Evolutionary conservation across 2,797 vertebrate species (phyloP), one percentile per base, ranked within the genome.

Genomic region (Phoeniculus purpureus): DNA sequence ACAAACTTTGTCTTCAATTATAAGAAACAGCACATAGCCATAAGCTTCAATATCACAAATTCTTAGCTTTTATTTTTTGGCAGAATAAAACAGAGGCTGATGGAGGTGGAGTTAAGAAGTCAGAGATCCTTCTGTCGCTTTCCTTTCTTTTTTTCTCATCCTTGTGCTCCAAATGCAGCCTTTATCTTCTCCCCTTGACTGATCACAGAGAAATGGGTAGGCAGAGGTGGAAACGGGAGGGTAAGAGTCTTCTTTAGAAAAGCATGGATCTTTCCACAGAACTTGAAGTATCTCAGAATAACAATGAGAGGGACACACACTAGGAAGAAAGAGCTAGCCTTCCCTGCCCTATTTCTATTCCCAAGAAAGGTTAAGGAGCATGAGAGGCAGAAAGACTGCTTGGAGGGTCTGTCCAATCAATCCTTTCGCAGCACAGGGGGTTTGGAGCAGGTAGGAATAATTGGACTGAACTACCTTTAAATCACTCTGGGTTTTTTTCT

Each of bases 101-200:
- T 58, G 23, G 17, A 12, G 2, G 6, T 60, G 5, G 5, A 17
- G 8, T 1, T 7, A 96, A 94, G 5, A 12, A 43, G 23, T 82
- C 77, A 50, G 25, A 65, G n/a, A 85, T 85, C 71, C 26, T 60
- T 23, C 40, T 73, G 25, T 9, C 72, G 25, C 54, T 66, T 89
- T 87, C 81, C 54, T 55, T 67, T 58, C 18, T 51, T 92, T 92
- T 72, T 75, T 50, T 78, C n/a, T 14, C 40, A 67, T 64, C 19
- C 32, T 70, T 88, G 7, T 84, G 43, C 64, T 91, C 89, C 84
- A 89, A 96, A 96, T 92, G 66, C 66, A 90, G 45, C 26, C 56
- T 91, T 81, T 89, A 27, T 93, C 70, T 86, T 96, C 50, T 96
- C 31, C 93, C 32, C 48, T 93, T 94, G 72, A 90, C 48, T 82